Evolutionary conservation across 2,113 vertebrate genomes (phyloP), one percentile per base, ranked within the genome.

Genomic region (Madoqua kirkii): DNA sequence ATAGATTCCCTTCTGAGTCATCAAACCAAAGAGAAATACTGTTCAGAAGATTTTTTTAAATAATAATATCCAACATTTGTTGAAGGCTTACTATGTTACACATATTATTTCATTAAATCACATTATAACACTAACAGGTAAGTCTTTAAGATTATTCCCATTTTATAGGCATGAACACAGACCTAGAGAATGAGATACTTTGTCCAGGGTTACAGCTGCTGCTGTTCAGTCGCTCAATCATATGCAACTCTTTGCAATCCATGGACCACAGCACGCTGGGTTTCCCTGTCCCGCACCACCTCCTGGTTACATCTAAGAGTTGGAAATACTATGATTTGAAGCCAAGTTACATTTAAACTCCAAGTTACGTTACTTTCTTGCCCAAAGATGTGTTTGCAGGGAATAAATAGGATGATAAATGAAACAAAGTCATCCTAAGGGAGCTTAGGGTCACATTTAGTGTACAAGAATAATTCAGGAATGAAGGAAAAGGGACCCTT

Each of bases 11-110:
- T 89, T 83, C 45, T 3, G 74, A 60, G 12, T 78, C 36, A 71
- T 83, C 8, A 91, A 89, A 36, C 45, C 12, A n/a, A 87, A 76
- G 27, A 88, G 43, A 85, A 96, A 88, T 86, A 89, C n/a, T 54
- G 43, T 92, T 83, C 29, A 84, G 57, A 93, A 82, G 29, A 84
- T 54, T 95, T 52, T 31, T 59, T 13, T 0, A 40, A 76, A 55
- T 21, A 48, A 43, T 82, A 33, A 57, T 23, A 27, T 13, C 3
- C 23, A 83, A 54, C 10, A 52, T 83, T 78, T 78, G 21, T 87
- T 71, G n/a, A 91, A 21, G 67, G 40, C 6, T 57, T 79, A 40
- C 9, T 48, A 12, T 4, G 6, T 43, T 55, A 71, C 12, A 36
- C 1, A 1, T 10, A 40, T 50, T 64, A 64, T 15, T 82, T 91